Percentiles rank a stretch among this genome's conserved stretches.
phyloP scores from a whole-genome alignment of 2,888 invertebrate genomes.

The Penaeus monodon region DNA sequence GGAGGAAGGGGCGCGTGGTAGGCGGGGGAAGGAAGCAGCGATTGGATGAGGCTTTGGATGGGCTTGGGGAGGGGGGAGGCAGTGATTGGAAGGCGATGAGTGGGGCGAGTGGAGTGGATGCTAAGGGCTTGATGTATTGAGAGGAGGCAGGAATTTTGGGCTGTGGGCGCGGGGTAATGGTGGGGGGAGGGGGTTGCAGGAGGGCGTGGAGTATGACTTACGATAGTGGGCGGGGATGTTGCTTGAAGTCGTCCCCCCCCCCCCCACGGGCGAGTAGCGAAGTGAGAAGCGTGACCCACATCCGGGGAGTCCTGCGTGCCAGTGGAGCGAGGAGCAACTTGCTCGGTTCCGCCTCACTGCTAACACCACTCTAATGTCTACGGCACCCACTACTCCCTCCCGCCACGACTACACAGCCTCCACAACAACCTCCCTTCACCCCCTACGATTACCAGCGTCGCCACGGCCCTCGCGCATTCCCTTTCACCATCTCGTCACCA shows the following conservation, averaged over 20 bases:
- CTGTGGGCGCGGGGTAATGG: too few relatives aligned
- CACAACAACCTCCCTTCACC: slow-evolving; percentile 22
- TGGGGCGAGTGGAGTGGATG: background rate
- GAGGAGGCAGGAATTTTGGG: background rate
- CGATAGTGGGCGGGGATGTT: slow-evolving; percentile 12
- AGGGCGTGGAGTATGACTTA: background rate
- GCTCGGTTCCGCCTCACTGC: slow-evolving; percentile 61
- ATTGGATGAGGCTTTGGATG: background rate
- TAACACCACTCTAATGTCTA: slow-evolving; percentile 23
- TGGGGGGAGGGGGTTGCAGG: background rate
- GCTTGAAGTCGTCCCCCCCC: slow-evolving; percentile 26
- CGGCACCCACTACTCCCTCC: slow-evolving; percentile 24
- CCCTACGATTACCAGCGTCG: slow-evolving; percentile 20
- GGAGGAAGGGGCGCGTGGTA: background rate
- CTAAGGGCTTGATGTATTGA: background rate
- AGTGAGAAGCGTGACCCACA: slow-evolving; percentile 57
- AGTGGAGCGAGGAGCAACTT: slow-evolving; percentile 59
- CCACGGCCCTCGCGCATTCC: background rate
- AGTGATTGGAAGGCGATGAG: too few relatives aligned
- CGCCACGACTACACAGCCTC: background rate
- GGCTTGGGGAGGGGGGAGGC: background rate
- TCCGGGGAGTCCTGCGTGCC: slow-evolving; percentile 52
- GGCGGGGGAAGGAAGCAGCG: background rate
- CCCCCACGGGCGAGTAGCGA: slow-evolving; percentile 24
- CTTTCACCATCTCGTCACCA: slow-evolving; percentile 11